These are phyloP conservation scores for Phylloscopus whistleri DNA, from an alignment of 2,113 vertebrate genomes.

Conservation along the genomic window DNA sequence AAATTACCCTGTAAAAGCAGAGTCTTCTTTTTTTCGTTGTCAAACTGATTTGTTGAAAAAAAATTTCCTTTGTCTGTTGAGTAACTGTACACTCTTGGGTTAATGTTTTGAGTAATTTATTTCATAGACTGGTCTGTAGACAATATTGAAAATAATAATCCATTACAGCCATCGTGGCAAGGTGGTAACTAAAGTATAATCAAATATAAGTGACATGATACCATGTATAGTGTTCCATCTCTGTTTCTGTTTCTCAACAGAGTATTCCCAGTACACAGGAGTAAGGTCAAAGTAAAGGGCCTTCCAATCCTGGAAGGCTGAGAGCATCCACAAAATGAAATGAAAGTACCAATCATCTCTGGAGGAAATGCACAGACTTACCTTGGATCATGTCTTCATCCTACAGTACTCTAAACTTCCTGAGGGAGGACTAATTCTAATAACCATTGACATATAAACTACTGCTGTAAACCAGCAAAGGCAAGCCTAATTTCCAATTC, in stretches of 20 bases:
- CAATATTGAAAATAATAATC: neutral
- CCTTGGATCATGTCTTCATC: neutral
- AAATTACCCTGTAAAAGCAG: neutral
- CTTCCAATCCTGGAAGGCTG: neutral
- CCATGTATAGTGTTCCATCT: neutral
- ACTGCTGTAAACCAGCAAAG: neutral
- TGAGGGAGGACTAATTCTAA: neutral
- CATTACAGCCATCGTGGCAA: neutral
- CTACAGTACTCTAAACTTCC: neutral
- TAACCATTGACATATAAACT: neutral
- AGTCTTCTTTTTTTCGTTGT: neutral
- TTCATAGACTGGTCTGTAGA: neutral
- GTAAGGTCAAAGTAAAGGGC: neutral
- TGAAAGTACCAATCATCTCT: neutral
- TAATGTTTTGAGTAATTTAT: neutral
- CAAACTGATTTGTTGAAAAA: neutral
- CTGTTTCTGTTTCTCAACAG: neutral
- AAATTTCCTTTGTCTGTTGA: neutral
- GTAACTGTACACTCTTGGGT: neutral
- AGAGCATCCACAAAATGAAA: neutral
- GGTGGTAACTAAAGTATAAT: neutral
- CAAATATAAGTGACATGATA: neutral
- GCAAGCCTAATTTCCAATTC: neutral
- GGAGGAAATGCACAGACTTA: neutral
- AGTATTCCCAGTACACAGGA: neutral